These are phyloP conservation scores for Ia io DNA, from an alignment of 2,113 vertebrate species.

Conservation along the genomic window DNA sequence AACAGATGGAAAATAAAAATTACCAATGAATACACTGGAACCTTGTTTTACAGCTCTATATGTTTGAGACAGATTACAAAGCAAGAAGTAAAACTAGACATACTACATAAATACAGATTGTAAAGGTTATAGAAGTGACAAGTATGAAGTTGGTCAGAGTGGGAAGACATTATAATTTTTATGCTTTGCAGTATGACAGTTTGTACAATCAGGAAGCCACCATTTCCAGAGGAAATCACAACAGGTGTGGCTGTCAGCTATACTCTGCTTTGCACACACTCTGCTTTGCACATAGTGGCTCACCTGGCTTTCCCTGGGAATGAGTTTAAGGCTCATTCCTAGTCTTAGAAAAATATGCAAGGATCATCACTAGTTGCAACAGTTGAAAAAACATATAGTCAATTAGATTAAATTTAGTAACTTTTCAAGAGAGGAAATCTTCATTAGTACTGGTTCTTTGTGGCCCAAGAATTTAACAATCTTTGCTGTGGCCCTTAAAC, in stretches of 20 bases:
- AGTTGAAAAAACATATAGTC: neutral
- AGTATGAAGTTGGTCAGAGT: neutral
- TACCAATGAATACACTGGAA: slow-evolving; percentile 7
- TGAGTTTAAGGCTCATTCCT: neutral
- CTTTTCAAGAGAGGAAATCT: neutral
- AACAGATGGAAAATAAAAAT: slow-evolving; percentile 61
- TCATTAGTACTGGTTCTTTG: neutral
- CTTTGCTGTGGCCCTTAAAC: neutral
- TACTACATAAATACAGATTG: slow-evolving; percentile 28
- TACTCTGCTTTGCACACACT: neutral
- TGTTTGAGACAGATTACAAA: slow-evolving; percentile 36
- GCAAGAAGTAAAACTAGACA: slow-evolving; percentile 32
- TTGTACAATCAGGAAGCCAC: neutral
- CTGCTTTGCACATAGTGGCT: neutral
- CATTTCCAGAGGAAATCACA: neutral
- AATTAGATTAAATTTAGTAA: neutral
- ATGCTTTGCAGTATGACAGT: neutral
- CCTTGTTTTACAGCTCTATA: slow-evolving; percentile 60
- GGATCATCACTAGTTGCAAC: neutral
- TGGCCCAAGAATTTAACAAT: neutral
- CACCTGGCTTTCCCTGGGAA: neutral
- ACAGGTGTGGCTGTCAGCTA: neutral
- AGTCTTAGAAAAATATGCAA: neutral
- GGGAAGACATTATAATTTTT: neutral
- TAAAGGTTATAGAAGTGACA: slow-evolving; percentile 11